These are phyloP conservation scores for Ectobius pallidus DNA, from an alignment of 2,888 invertebrate genomes.

Conservation along the genomic window DNA sequence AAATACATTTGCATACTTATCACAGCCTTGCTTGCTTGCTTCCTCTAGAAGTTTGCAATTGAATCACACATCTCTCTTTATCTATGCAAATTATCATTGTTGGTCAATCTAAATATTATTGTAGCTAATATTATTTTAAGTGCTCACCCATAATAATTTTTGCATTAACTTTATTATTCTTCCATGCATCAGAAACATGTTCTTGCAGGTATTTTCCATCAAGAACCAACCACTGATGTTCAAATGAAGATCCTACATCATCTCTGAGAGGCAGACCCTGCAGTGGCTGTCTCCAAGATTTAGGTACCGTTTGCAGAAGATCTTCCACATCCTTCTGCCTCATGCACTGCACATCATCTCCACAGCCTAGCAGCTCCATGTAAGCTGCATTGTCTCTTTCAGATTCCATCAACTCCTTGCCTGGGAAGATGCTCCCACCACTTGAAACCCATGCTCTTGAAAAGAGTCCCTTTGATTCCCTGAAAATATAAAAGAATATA, in stretches of 20 bases:
- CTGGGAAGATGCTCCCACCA: conserved; percentile 75
- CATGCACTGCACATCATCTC: conserved; percentile 59
- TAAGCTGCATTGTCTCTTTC: conserved; percentile 5
- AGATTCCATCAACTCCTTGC: conserved; percentile 59
- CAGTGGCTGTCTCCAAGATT: conserved; percentile 69
- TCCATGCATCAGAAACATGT: conserved; percentile 70
- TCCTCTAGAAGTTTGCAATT: too few species aligned
- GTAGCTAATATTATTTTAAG: too few species aligned
- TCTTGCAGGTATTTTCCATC: conserved; percentile 73
- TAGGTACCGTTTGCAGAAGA: conserved; percentile 72
- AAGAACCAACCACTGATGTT: conserved; percentile 77
- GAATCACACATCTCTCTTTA: too few species aligned
- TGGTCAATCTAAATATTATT: too few species aligned
- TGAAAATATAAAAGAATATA: not conserved
- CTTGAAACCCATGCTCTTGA: conserved; percentile 81
- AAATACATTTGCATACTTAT: too few species aligned
- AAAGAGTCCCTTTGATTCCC: conserved; percentile 62
- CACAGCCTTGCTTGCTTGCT: too few species aligned
- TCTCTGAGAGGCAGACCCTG: conserved; percentile 59
- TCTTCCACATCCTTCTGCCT: conserved; percentile 56
- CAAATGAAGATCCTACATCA: conserved; percentile 59
- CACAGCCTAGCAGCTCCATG: conserved; percentile 26
- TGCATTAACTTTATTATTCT: conserved; percentile 54
- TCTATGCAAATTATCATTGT: too few species aligned
- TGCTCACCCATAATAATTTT: conserved; percentile 58